Evolutionary conservation across 2,888 invertebrate genomes (phyloP), one percentile per base, ranked within the genome.

Genomic region (Acanthosepion lycidas): DNA sequence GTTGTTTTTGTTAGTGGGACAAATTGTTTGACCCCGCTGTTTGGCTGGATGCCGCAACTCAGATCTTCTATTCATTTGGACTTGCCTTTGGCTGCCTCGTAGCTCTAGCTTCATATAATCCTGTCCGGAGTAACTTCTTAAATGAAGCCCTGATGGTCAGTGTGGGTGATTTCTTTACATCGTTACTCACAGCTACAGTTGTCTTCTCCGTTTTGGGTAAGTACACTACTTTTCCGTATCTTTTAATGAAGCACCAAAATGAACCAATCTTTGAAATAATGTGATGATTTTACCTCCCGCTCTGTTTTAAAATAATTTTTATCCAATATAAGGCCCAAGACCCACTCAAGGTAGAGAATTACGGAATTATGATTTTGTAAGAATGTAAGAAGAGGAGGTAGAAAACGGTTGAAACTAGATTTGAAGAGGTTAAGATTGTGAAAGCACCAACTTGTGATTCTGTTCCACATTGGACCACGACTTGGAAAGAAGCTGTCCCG

Each of bases 51-150:
- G 99, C 99, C 6, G 99, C 99, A 2, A 99, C 99, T 0, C 99
- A 99, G 98, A 99, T 99, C 4, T 99, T 99, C 98, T 99, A 99
- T 97, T 99, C 99, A 0, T 99, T 99, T 97, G 99, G 99, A 3
- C 98, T 99, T 95, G 99, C 99, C 18, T 99, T 99, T 97, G 99
- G 99, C 4, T 99, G 99, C 3, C 98, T 99, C 94, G 99, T 99
- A 96, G 99, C 99, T 0, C 99, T 99, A 97, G 99, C 99, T 94
- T 99, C 99, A 95, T 99, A 99, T 98, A 99, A 99, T 97, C 98
- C 99, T 0, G 98, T 99, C 2, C 98, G 99, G 97, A 99, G 99
- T 98, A 99, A 99, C 98, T 99, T 99, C 97, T 99, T 99, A 91
- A 98, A 99, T 94, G 99, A 99, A 97, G 99, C 99, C 48, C 98